A percentile compares a stretch with the other conserved stretches of the same genome.
phyloP scores from a whole-genome alignment of 2,797 vertebrate species.

The Dermochelys coriacea region DNA sequence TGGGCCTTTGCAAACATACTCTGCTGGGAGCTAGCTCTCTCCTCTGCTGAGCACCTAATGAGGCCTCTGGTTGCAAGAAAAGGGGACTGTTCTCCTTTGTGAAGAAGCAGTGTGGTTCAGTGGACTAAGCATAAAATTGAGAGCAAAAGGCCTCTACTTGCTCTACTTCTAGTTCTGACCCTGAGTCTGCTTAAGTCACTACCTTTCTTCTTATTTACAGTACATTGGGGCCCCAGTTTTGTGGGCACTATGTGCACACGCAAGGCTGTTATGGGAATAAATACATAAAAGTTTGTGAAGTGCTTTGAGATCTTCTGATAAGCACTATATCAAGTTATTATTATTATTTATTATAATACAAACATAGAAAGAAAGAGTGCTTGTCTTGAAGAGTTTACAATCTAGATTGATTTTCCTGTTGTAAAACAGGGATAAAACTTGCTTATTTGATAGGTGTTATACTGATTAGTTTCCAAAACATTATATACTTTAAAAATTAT shows the following conservation, averaged over 20 bases:
- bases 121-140: not conserved
- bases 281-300: too few relatives aligned
- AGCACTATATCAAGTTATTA: too few relatives aligned
- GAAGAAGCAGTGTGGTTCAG: constrained; percentile 37
- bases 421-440: not conserved
- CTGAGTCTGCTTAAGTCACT: not conserved
- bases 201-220: not conserved
- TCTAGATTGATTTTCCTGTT: not conserved
- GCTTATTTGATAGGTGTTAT: not conserved
- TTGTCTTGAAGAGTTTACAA: not conserved
- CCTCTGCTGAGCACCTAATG: constrained; percentile 65
- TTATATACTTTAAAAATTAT: not conserved
- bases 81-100: constrained; percentile 62
- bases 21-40: constrained; percentile 43
- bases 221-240: not conserved
- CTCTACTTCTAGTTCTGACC: constrained; percentile 3
- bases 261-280: too few relatives aligned
- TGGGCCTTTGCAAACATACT: constrained; percentile 56
- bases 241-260: not conserved
- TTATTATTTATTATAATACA: not conserved
- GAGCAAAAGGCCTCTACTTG: constrained; percentile 6
- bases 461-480: not conserved
- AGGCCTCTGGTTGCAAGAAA: constrained; percentile 63
- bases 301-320: too few relatives aligned
- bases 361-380: not conserved